These are phyloP conservation scores for Drosophila koepferae DNA, from an alignment of 2,888 invertebrate species.

Conservation along the genomic window DNA sequence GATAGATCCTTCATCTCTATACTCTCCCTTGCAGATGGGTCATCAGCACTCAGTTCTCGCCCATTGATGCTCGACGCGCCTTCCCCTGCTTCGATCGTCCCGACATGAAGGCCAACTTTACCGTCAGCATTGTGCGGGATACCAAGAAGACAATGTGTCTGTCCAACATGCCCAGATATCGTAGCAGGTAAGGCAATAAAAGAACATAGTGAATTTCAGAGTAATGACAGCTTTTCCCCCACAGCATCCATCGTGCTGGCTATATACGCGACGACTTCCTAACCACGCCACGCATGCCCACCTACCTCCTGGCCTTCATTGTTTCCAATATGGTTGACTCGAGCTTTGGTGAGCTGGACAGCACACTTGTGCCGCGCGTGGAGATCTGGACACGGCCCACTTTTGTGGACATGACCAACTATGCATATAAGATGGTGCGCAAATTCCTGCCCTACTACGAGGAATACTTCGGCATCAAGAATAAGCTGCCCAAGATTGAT, in stretches of 20 bases:
- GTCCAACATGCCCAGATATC: conserved; percentile 88
- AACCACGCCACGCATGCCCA: conserved; percentile 90
- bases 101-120: conserved; percentile 91
- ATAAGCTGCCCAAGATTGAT: conserved; percentile 89
- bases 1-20: not conserved
- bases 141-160: conserved; percentile 84
- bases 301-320: conserved; percentile 90
- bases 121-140: conserved; percentile 88
- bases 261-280: conserved; percentile 89
- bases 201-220: not conserved
- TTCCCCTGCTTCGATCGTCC: conserved; percentile 97
- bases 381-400: conserved; percentile 84
- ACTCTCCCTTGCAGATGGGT: conserved; percentile 87
- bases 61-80: conserved; percentile 91
- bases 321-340: conserved; percentile 86
- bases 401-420: conserved; percentile 84
- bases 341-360: conserved; percentile 74
- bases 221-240: no score
- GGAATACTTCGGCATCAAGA: conserved; percentile 88
- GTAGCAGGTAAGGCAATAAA: conserved; percentile 69
- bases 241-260: conserved; percentile 83
- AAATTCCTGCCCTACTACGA: conserved; percentile 88
- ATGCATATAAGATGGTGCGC: conserved; percentile 87
- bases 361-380: conserved; percentile 77
- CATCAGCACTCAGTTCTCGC: conserved; percentile 92